Percentiles rank a stretch among this genome's conserved stretches.
Conservation (phyloP, 2,797 vertebrate genomes). For the Buphagus erythrorhynchus region DNA sequence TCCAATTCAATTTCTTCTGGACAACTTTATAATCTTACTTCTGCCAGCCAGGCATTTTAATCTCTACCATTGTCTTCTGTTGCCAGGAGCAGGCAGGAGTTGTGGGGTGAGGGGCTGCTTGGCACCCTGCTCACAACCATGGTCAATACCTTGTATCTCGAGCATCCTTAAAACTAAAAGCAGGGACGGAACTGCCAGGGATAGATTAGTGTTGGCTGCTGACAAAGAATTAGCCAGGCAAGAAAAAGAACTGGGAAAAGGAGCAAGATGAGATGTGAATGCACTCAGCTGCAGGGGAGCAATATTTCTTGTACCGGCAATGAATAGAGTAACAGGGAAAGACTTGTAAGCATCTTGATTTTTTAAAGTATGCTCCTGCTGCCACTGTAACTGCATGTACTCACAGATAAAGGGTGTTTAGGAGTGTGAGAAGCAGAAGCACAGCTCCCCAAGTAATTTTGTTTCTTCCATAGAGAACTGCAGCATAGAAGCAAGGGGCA, state of each 20-base stretch:
- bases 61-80: slow-evolving; percentile 9
- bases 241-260: not conserved
- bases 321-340: not conserved
- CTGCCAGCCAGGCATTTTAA: slow-evolving; percentile 7
- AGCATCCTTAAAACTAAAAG: not conserved
- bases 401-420: not conserved
- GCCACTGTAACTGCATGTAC: not conserved
- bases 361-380: not conserved
- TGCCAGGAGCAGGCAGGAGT: not conserved
- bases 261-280: not conserved
- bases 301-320: not conserved
- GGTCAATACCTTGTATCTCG: not conserved
- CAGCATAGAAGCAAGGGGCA: not conserved
- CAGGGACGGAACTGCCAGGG: not conserved
- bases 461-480: not conserved
- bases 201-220: slow-evolving; percentile 3
- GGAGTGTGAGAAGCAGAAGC: not conserved
- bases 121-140: not conserved
- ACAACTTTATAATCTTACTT: slow-evolving; percentile 15
- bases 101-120: not conserved
- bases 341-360: not conserved
- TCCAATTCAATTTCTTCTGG: slow-evolving; percentile 36
- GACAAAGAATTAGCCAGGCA: not conserved
- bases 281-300: not conserved
- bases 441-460: not conserved